A percentile compares a stretch with the other conserved stretches of the same genome.
Evolutionary conservation across 2,113 vertebrate species (phyloP).

Genomic region (Scartelaos histophorus): DNA sequence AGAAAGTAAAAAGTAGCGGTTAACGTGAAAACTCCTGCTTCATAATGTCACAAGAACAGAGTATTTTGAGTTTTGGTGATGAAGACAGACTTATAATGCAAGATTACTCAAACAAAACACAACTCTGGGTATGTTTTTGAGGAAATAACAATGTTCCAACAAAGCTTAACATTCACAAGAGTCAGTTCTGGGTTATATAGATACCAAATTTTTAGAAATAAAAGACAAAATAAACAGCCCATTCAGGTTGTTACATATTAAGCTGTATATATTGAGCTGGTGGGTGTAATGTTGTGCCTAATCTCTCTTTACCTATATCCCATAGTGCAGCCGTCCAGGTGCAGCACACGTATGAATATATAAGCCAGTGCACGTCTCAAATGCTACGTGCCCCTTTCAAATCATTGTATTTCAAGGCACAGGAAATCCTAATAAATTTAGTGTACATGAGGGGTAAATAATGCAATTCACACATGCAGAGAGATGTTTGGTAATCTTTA

Average conservation of each 20-base stretch:
- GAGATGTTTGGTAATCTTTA: constrained; percentile 9
- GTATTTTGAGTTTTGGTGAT: too few species aligned
- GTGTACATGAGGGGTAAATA: background rate
- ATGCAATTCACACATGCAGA: constrained; percentile 1
- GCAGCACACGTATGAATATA: background rate
- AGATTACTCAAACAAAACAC: too few species aligned
- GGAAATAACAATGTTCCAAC: too few species aligned
- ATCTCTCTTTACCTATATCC: background rate
- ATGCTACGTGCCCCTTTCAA: background rate
- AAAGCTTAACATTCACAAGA: too few species aligned
- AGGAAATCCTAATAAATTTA: background rate
- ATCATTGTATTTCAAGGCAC: background rate
- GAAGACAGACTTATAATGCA: too few species aligned
- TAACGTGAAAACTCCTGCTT: too few species aligned
- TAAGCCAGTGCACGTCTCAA: background rate
- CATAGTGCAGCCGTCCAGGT: background rate
- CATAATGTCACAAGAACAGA: too few species aligned
- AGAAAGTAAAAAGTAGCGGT: too few species aligned
- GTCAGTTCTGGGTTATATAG: background rate
- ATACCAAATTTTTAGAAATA: background rate
- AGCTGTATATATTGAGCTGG: background rate
- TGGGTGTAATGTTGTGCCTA: background rate
- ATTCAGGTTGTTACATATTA: background rate
- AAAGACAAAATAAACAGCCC: background rate
- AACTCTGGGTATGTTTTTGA: too few species aligned